These are phyloP conservation scores for Cryptotis parvus DNA, from an alignment of 2,113 vertebrate genomes.

Conservation along the genomic window DNA sequence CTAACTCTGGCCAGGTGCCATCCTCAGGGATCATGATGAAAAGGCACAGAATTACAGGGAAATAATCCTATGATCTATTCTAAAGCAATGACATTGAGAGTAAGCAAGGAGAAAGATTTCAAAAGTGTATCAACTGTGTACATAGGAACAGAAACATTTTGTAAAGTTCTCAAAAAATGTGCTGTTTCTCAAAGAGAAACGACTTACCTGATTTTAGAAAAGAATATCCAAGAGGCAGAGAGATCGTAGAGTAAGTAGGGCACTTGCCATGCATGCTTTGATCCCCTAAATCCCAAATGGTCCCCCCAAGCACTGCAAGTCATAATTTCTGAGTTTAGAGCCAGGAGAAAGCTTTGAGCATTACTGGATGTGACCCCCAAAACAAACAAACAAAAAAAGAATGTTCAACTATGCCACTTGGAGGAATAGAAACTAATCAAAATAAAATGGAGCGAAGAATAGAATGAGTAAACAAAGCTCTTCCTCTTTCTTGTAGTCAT, in stretches of 20 bases:
- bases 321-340: no score
- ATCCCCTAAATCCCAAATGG: no score
- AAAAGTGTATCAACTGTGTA: neutral
- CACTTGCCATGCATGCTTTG: no score
- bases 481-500: slow-evolving; percentile 27
- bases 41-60: neutral
- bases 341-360: no score
- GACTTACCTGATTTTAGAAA: no score
- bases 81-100: neutral
- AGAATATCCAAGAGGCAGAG: no score
- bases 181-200: slow-evolving; percentile 26
- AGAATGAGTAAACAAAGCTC: neutral
- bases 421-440: slow-evolving; percentile 7
- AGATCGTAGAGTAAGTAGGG: no score
- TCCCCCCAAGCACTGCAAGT: no score
- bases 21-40: neutral
- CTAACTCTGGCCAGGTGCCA: neutral
- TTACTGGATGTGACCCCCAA: no score
- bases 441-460: slow-evolving; percentile 1
- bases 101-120: neutral
- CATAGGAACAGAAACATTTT: slow-evolving; percentile 1
- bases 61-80: neutral
- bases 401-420: neutral
- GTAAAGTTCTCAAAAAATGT: neutral
- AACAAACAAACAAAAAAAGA: neutral